A percentile compares a stretch with the other conserved stretches of the same genome.
These are phyloP conservation scores for Latrodectus geometricus DNA, from an alignment of 1,140 invertebrate genomes.

Conservation along the genomic window DNA sequence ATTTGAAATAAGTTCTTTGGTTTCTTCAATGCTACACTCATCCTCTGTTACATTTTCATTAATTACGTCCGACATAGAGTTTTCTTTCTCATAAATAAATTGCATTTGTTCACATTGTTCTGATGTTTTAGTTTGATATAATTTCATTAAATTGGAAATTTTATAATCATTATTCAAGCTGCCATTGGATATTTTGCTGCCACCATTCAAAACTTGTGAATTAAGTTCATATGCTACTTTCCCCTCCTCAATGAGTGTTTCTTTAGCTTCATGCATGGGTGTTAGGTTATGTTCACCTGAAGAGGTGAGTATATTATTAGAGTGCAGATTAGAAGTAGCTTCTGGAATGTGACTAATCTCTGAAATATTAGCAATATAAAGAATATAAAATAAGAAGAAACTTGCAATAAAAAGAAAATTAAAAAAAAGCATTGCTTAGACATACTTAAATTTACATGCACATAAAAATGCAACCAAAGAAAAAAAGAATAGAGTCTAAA, in stretches of 20 bases:
- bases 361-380: constrained; percentile 53
- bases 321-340: constrained; percentile 23
- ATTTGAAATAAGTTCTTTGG: background rate
- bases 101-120: background rate
- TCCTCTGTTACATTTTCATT: background rate
- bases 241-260: background rate
- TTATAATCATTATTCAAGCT: background rate
- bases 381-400: constrained; percentile 20
- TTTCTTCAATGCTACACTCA: background rate
- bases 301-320: constrained; percentile 23
- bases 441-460: constrained; percentile 17
- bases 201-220: constrained; percentile 6
- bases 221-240: background rate
- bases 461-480: constrained; percentile 7
- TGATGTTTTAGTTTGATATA: background rate
- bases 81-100: background rate
- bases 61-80: background rate
- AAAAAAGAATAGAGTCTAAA: background rate
- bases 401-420: background rate
- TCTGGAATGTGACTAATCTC: constrained; percentile 20
- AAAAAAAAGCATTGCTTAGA: background rate
- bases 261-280: constrained; percentile 3
- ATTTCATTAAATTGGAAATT: background rate
- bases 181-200: constrained; percentile 24
- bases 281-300: background rate